A percentile compares a stretch with the other conserved stretches of the same genome.
phyloP scores from a whole-genome alignment of 2,113 vertebrate genomes.

The Myocastor coypus region DNA sequence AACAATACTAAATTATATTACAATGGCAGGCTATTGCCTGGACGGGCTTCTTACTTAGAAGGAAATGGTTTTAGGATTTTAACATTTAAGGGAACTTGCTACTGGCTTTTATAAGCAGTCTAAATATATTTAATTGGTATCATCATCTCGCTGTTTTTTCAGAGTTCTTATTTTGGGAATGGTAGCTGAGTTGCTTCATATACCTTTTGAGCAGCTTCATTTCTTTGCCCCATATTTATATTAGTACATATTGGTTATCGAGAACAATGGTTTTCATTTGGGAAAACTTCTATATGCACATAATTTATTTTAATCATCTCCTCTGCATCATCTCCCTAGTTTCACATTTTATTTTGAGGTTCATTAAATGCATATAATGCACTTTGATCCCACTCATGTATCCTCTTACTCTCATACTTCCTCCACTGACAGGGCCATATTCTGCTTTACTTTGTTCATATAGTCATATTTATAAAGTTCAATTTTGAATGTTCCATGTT shows the following conservation, averaged over 20 bases:
- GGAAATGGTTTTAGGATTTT: conserved; percentile 23
- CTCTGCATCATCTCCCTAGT: background rate
- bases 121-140: background rate
- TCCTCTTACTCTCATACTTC: background rate
- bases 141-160: conserved; percentile 16
- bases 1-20: conserved; percentile 27
- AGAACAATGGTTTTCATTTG: background rate
- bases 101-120: background rate
- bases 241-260: background rate
- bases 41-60: conserved; percentile 54
- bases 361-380: background rate
- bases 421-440: background rate
- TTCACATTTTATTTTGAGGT: background rate
- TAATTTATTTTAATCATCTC: background rate
- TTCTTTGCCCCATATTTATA: background rate
- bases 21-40: background rate
- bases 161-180: conserved; percentile 40
- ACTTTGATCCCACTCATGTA: background rate
- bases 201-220: background rate
- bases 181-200: conserved; percentile 36
- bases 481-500: background rate
- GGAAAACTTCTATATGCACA: background rate
- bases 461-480: background rate
- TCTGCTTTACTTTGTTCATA: conserved; percentile 25
- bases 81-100: background rate